Evolutionary conservation across 2,888 invertebrate genomes (phyloP).

Genomic region (Pocota personata): DNA sequence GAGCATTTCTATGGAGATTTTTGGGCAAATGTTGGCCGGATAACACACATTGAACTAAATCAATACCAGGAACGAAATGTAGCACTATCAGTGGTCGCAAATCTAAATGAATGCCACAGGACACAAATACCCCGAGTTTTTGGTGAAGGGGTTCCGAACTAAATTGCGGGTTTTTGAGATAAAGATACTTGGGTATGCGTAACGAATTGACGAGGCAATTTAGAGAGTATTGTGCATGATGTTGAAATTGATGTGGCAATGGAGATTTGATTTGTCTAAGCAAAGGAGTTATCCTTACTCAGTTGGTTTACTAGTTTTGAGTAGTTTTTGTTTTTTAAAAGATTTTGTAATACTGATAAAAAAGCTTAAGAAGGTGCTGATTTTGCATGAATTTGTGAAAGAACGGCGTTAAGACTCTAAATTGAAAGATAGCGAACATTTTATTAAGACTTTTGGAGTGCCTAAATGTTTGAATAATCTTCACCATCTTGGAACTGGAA

Average conservation of each 20-base stretch:
- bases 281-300: background rate
- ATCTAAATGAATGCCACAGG: slow-evolving; percentile 70
- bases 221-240: slow-evolving; percentile 61
- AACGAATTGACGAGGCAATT: slow-evolving; percentile 71
- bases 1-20: slow-evolving; percentile 57
- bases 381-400: slow-evolving; percentile 16
- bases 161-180: slow-evolving; percentile 64
- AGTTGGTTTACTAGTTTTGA: slow-evolving; percentile 15
- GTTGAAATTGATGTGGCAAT: slow-evolving; percentile 52
- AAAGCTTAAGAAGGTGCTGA: slow-evolving; percentile 34
- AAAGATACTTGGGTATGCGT: slow-evolving; percentile 49
- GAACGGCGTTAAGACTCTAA: background rate
- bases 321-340: slow-evolving; percentile 8
- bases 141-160: slow-evolving; percentile 41
- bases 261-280: slow-evolving; percentile 67
- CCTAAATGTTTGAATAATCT: too few species aligned
- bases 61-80: slow-evolving; percentile 47
- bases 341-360: slow-evolving; percentile 47
- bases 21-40: slow-evolving; percentile 57
- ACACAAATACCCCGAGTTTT: slow-evolving; percentile 49
- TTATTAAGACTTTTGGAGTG: background rate
- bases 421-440: background rate
- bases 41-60: slow-evolving; percentile 69
- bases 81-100: slow-evolving; percentile 49
- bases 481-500: too few species aligned